Percentiles rank a stretch among this genome's conserved stretches.
These are phyloP conservation scores for Troides aeacus DNA, from an alignment of 2,888 invertebrate species.

Conservation along the genomic window DNA sequence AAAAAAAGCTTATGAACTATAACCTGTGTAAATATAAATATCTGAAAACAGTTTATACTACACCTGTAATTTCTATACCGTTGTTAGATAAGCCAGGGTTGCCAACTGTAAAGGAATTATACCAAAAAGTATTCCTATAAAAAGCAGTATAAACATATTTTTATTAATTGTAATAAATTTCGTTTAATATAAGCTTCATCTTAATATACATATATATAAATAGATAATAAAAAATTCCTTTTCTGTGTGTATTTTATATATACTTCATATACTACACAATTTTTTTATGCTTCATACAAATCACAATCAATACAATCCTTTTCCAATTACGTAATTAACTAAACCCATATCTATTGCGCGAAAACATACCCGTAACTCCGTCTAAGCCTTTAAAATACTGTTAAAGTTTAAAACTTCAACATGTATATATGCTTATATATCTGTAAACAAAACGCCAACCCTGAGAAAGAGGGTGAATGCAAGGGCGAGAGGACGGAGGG, in stretches of 20 bases:
- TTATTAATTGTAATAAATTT: not conserved
- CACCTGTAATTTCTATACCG: constrained; percentile 22
- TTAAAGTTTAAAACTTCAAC: not conserved
- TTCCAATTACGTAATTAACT: not conserved
- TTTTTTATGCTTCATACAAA: no score
- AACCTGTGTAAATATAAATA: constrained; percentile 17
- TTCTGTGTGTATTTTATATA: no score
- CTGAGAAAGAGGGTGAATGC: constrained; percentile 45
- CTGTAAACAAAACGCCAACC: constrained; percentile 11
- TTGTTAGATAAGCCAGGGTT: constrained; percentile 19
- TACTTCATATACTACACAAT: no score
- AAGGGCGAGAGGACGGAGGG: constrained; percentile 66
- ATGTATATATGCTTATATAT: constrained; percentile 1
- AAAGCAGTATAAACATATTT: not conserved
- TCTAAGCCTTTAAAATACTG: not conserved
- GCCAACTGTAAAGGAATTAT: no score
- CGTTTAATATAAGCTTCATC: no score
- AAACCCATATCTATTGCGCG: not conserved
- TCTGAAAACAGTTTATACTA: constrained; percentile 23
- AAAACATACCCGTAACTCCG: no score
- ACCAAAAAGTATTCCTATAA: no score
- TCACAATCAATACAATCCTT: not conserved
- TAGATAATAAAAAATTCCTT: no score
- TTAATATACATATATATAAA: no score
- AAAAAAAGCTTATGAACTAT: constrained; percentile 2